Conservation (phyloP, 2,797 vertebrate species). For the Scyliorhinus canicula region DNA sequence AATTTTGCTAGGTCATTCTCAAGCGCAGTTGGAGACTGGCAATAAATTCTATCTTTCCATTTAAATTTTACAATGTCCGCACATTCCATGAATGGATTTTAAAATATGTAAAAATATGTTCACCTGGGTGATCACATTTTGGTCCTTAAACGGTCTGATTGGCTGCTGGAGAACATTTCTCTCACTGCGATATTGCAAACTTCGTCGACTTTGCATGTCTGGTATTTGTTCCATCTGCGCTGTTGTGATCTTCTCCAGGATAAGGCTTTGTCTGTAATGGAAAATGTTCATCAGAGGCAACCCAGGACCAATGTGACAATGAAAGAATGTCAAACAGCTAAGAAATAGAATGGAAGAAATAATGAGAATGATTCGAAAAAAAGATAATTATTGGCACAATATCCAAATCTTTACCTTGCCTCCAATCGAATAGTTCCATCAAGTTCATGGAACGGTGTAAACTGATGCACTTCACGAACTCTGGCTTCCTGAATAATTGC, state of each 20-base stretch:
- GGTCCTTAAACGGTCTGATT: slow-evolving; percentile 58
- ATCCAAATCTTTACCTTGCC: slow-evolving; percentile 42
- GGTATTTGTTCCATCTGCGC: slow-evolving; percentile 36
- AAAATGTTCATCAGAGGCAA: slow-evolving; percentile 12
- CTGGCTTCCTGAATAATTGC: slow-evolving; percentile 62
- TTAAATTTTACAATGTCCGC: too few relatives aligned
- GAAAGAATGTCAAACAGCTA: background rate
- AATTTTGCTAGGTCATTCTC: background rate
- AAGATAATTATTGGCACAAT: too few relatives aligned
- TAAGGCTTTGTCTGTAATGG: slow-evolving; percentile 48
- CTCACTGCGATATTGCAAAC: slow-evolving; percentile 58
- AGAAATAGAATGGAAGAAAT: background rate
- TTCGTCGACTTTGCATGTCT: slow-evolving; percentile 54
- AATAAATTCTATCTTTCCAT: background rate
- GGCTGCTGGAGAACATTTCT: slow-evolving; percentile 53
- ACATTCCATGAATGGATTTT: background rate
- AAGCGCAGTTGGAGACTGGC: background rate
- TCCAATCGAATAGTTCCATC: slow-evolving; percentile 53
- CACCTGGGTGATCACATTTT: slow-evolving; percentile 47
- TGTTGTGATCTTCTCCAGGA: slow-evolving; percentile 51
- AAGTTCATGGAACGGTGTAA: slow-evolving; percentile 68
- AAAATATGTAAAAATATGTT: too few relatives aligned
- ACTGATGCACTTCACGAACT: slow-evolving; percentile 61
- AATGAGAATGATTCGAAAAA: background rate
- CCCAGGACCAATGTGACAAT: background rate